Percentiles rank a stretch among this genome's conserved stretches.
These are phyloP conservation scores for Hirtodrosophila trivittata DNA, from an alignment of 2,888 invertebrate species.

Conservation along the genomic window DNA sequence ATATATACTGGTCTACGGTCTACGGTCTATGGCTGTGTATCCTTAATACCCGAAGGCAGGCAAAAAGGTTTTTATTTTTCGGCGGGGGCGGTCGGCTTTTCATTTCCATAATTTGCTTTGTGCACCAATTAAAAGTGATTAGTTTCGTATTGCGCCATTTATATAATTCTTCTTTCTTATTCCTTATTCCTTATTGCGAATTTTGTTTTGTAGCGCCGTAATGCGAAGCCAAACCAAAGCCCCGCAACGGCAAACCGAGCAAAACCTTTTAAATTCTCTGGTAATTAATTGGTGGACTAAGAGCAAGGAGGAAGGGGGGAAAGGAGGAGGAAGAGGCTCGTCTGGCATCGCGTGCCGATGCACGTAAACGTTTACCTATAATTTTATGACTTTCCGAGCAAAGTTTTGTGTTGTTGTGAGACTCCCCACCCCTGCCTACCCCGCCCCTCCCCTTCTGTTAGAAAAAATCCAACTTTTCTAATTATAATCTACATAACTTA, in stretches of 20 bases:
- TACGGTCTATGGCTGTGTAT: too few relatives aligned
- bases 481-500: constrained; percentile 80
- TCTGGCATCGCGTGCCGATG: constrained; percentile 54
- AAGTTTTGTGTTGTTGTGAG: constrained; percentile 31
- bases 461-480: constrained; percentile 67
- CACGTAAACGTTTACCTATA: constrained; percentile 80
- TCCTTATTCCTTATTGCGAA: constrained; percentile 43
- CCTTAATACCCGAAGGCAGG: background rate
- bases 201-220: constrained; percentile 37
- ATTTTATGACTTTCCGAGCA: constrained; percentile 73
- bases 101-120: constrained; percentile 64
- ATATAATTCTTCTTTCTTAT: constrained; percentile 51
- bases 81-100: constrained; percentile 30
- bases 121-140: constrained; percentile 75
- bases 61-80: constrained; percentile 50
- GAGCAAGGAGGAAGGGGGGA: constrained; percentile 46
- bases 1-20: too few relatives aligned
- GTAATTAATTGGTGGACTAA: constrained; percentile 70
- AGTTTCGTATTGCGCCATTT: constrained; percentile 73
- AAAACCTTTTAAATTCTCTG: constrained; percentile 64
- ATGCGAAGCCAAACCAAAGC: constrained; percentile 36
- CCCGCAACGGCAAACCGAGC: constrained; percentile 26
- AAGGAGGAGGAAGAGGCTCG: background rate
- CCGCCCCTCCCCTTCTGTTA: background rate
- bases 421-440: background rate